Evolutionary conservation across 1,140 invertebrate species (phyloP), one percentile per base, ranked within the genome.

Genomic region (Tetramorium alpestre): DNA sequence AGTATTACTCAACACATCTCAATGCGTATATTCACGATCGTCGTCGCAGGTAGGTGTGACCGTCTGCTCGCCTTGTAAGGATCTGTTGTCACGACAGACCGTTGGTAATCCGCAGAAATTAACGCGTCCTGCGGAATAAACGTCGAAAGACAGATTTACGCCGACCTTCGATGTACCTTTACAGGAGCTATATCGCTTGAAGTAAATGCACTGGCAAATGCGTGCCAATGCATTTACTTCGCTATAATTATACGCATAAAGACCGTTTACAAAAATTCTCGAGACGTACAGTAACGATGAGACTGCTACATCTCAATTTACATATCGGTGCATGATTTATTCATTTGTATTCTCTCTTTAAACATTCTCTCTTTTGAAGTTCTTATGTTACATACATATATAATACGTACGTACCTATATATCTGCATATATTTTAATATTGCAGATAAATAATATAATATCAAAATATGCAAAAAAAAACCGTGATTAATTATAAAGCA

Each of bases 71-170:
- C 69, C 75, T 47, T 89, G 86, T 86, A 89, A 89, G 75, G 82
- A 56, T 73, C 22, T 44, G 62, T 73, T 22, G 69, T 88, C 87
- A 44, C 77, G 62, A 47, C 47, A 41, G n/a, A 44, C 38, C 65
- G 44, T 51, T 22, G 86, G 72, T 88, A 89, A 89, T 72, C 78
- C 51, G 58, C 73, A 88, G 88, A 64, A 89, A 89, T 89, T 89
- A 88, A 88, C 87, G 69, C 87, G 67, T 89, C 33, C 58, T 44
- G 58, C 58, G 49, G 54, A 88, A 80, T 86, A 85, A 88, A 89
- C 81, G 81, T 88, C 58, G 65, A 18, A 49, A 47, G 54, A 62
- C 67, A 80, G 75, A 89, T 89, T 88, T 86, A 80, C 49, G 67
- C 6, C 67, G 60, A 60, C 87, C 87, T 89, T 89, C 69, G 75